Base-by-base conservation (phyloP, 2,113 vertebrate species). In the Otolemur garnettii region DNA sequence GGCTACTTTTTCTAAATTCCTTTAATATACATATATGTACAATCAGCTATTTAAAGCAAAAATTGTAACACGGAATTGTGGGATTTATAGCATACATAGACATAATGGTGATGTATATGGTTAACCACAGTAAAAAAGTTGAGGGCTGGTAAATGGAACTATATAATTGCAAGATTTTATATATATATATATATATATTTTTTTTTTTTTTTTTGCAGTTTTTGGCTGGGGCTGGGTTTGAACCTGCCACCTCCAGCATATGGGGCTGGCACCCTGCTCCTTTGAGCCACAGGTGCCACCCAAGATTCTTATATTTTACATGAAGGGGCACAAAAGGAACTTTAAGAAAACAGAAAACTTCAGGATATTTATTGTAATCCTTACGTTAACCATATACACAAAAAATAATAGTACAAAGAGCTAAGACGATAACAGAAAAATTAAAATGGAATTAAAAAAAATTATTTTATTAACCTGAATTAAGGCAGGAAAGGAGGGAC, bases 381-480 rank as follows among this genome's bases (percentile, higher is more conserved):
- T 83, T 57, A 45, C 3, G 7, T 55, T 28, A 62, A 35, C 5
- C 33, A 57, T 4, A 21, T 2, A 80, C 13, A 85, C 10, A 33
- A 22, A 62, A 30, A 68, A n/a, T 62, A 86, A 7, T 0, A 28
- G 28, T 26, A 57, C 55, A 62, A 80, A 86, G 68, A 93, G 22
- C 69, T 78, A 66, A 84, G 69, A 68, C 53, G 38, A 75, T 22
- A 80, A 85, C 1, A 85, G 38, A 87, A 10, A 96, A 69, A 64
- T 57, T 77, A 55, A 69, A 86, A 57, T 9, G 28, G n/a, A 77
- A 77, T 87, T 85, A 68, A 72, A 91, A 86, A 89, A 81, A 69
- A n/a, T n/a, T 22, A 91, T 26, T 71, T 28, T 26, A 28, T 77
- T 50, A 79, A 90, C 33, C 50, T 45, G 8, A 81, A 95, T 81